phyloP scores from a whole-genome alignment of 2,113 vertebrate species.

The Australoheros scitulus region DNA sequence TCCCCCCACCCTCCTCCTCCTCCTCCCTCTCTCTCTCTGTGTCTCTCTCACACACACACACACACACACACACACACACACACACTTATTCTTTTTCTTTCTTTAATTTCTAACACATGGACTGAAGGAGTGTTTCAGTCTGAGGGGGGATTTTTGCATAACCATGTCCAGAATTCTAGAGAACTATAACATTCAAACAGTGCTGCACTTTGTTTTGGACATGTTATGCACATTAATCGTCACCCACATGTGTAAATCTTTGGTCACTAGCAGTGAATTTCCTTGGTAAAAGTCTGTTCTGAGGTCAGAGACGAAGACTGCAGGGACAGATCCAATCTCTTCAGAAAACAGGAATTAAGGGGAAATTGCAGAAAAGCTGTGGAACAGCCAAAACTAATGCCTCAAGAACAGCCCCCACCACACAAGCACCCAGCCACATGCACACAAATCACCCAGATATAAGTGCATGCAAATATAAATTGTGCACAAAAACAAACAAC shows the following conservation, averaged over 20 bases:
- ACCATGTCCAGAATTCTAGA: conserved; percentile 59
- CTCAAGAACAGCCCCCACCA: neutral
- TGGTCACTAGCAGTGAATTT: conserved; percentile 36
- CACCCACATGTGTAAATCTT: conserved; percentile 16
- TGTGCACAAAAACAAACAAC: conserved; percentile 11
- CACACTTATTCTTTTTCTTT: neutral
- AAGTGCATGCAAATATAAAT: conserved; percentile 3
- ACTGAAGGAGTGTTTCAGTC: conserved; percentile 43
- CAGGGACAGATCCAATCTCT: conserved; percentile 1
- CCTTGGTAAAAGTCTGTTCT: conserved; percentile 7
- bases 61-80: neutral
- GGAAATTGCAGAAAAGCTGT: conserved; percentile 51
- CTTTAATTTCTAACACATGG: conserved; percentile 56
- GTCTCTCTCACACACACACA: neutral
- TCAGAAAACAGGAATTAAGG: conserved; percentile 22
- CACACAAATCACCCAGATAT: neutral
- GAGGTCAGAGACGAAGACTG: neutral
- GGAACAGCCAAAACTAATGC: conserved; percentile 59
- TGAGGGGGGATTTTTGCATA: conserved; percentile 42
- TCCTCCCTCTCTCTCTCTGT: neutral
- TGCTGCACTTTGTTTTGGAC: neutral
- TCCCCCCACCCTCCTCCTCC: too few species aligned
- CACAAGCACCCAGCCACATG: neutral
- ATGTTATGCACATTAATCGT: conserved; percentile 1
- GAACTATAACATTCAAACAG: conserved; percentile 1